Evolutionary conservation across 2,113 vertebrate species (phyloP), one percentile per base, ranked within the genome.

Genomic region (Campylomormyrus tamandua): DNA sequence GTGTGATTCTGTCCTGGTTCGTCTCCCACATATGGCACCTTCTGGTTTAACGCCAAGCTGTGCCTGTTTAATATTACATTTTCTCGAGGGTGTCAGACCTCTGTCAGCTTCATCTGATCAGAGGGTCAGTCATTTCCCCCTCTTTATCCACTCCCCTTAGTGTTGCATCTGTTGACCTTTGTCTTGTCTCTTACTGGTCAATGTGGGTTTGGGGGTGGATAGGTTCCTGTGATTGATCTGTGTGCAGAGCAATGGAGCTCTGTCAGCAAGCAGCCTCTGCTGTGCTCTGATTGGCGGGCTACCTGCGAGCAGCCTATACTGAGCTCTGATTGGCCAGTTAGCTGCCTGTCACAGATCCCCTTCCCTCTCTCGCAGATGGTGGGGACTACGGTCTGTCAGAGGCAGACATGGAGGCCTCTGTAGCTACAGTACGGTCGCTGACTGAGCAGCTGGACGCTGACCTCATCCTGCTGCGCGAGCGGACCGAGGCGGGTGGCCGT

Each of bases 371-470:
- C 1, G 83, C 90, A 99, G 98, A 99, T 89, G 98, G 98, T 19
- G 97, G 97, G 13, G 98, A 99, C 90, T 99, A 99, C 0, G 98
- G 98, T 87, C 96, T 99, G 91, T 96, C 97, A 0, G 97, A 98
- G 91, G 96, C 95, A 0, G 98, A 99, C 91, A 99, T 99, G 98
- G 97, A 98, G 93, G 98, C 98, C 0, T 99, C 98, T 2, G 97
- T 98, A 0, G 98, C 98, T 77, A 99, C 98, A 0, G 95, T 99
- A 92, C 96, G 94, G 93, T 99, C 98, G 39, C 97, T 99, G 96
- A 98, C 98, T 0, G 98, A 99, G 92, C 98, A 99, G 92, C 95
- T 98, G 1, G 97, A 98, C 70, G 96, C 98, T 0, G 98, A 99
- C 0, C 97, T 99, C 90, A 98, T 99, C 91, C 95, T 97, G 15